Conservation (phyloP, 2,888 invertebrate species). For the Polydrusus cervinus region DNA sequence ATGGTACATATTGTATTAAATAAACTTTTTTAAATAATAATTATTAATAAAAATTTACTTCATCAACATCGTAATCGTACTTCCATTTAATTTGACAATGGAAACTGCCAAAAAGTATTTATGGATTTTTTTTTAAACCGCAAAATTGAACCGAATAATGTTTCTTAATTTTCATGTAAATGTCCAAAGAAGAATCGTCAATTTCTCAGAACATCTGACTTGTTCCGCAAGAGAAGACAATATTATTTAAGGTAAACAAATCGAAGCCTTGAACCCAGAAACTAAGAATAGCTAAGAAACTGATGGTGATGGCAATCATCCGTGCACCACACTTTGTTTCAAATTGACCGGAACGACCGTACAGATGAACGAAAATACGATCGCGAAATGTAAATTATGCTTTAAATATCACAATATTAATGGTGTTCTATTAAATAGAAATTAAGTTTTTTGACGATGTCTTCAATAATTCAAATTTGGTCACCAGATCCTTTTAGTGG, state of each 20-base stretch:
- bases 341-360: slow-evolving; percentile 33
- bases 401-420: not conserved
- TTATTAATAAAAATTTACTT: no score
- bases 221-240: slow-evolving; percentile 29
- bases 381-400: not conserved
- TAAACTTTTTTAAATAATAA: no score
- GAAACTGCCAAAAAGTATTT: no score
- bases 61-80: no score
- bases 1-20: no score
- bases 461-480: no score
- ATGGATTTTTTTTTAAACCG: no score
- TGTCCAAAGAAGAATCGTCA: not conserved
- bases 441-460: not conserved
- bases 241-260: slow-evolving; percentile 38
- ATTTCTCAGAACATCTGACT: not conserved
- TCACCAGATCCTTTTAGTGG: no score
- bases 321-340: slow-evolving; percentile 32
- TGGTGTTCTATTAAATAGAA: not conserved
- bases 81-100: no score
- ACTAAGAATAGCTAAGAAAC: slow-evolving; percentile 22
- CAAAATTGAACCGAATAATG: no score
- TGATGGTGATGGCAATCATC: slow-evolving; percentile 17
- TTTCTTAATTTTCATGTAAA: not conserved
- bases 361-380: not conserved
- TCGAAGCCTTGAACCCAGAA: slow-evolving; percentile 32